Percentiles rank a stretch among this genome's conserved stretches.
Conservation (phyloP, 2,113 vertebrate genomes). For the Gopherus flavomarginatus region DNA sequence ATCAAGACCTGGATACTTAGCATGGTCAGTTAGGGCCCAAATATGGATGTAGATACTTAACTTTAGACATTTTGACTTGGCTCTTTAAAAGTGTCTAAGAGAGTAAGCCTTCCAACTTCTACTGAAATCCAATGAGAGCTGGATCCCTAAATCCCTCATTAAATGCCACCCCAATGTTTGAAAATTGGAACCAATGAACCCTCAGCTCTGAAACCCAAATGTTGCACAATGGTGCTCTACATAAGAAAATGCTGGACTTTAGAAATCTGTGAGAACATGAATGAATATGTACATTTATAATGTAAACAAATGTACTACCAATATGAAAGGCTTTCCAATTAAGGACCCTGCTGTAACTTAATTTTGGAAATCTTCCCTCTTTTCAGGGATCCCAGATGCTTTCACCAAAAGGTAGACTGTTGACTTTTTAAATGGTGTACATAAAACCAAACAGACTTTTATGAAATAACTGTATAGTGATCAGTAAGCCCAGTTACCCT, state of each 20-base stretch:
- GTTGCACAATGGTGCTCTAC: background rate
- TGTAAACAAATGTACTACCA: background rate
- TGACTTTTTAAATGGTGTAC: background rate
- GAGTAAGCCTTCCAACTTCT: constrained; percentile 24
- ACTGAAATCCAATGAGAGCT: constrained; percentile 41
- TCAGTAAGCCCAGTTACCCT: background rate
- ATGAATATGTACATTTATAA: background rate
- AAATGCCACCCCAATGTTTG: background rate
- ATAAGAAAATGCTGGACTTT: background rate
- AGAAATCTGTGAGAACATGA: background rate
- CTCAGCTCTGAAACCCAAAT: background rate
- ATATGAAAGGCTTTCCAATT: background rate
- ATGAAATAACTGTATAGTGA: background rate
- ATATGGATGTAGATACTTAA: background rate
- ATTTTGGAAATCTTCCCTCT: background rate
- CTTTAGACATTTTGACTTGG: background rate
- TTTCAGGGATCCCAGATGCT: background rate
- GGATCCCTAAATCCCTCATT: constrained; percentile 35
- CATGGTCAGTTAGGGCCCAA: background rate
- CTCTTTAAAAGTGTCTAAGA: constrained; percentile 13
- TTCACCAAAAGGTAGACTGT: background rate
- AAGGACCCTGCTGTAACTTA: background rate
- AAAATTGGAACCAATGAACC: constrained; percentile 27
- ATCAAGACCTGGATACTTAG: background rate
- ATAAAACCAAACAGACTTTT: background rate